Base-by-base conservation (phyloP, 2,888 invertebrate species). In the Leptogaster cylindrica region DNA sequence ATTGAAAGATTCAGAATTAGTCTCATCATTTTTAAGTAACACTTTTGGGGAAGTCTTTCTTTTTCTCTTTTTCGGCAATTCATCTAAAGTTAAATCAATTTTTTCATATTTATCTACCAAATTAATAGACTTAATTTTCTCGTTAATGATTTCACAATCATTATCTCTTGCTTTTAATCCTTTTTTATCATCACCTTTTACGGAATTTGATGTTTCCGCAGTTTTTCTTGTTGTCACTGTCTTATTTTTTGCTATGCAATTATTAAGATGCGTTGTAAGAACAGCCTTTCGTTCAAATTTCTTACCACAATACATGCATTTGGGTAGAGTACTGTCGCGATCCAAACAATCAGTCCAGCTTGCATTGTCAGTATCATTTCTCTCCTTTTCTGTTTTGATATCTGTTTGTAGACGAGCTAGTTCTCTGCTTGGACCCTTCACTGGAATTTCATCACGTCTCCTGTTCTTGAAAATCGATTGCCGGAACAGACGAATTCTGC, bases 231-330 rank as follows among this genome's bases (percentile, higher is more conserved):
- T 65, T 8, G 10, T 7, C 6, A 41, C 28, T 64, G 64, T 51
- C 52, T 52, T 65, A 14, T 82, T 83, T 70, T 83, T 83, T 1
- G 81, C 79, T 4, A 82, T 83, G 77, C 90, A 91, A 65, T 86
- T 87, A 76, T 88, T 85, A 36, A 88, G 84, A 80, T 91, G 91
- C 16, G 90, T 87, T 4, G 86, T 85, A 2, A 91, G 81, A 2
- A 90, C 90, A 8, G 89, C 90, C 71, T 87, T 87, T 0, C 89
- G 84, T 76, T 90, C 90, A 75, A 91, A 91, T 67, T 85, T 83
- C 72, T 88, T 87, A 0, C 88, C 88, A 77, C 91, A 91, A 87
- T 77, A 78, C 16, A 74, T 73, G 71, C 81, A 76, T 84, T 87
- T 76, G 73, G 89, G 80, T 50, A 87, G 75, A 71, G 85, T 86